Base-by-base conservation (phyloP, 2,888 invertebrate species). In the Dynastes maya region DNA sequence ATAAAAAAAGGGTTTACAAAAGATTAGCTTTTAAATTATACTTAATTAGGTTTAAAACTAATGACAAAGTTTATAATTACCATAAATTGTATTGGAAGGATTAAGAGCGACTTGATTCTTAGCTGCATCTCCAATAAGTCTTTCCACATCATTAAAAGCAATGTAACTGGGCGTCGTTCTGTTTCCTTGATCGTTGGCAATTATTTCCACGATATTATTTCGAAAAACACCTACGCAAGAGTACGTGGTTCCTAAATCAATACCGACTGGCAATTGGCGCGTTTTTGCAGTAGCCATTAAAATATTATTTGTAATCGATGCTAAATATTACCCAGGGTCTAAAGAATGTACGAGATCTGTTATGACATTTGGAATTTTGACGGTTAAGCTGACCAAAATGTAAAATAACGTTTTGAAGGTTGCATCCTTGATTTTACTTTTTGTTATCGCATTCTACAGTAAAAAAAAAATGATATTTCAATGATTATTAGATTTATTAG, bases 241-340 rank as follows among this genome's bases (percentile, higher is more conserved):
- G 86, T 91, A 92, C n/a, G 92, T 92, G 45, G 92, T 92, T 29
- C 92, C 92, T 82, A 92, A 85, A 87, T 93, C 92, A 83, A 92
- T 92, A 70, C 92, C 92, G 72, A 92, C 87, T 83, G 85, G 83
- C 40, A 86, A 84, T 8, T 58, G 58, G 16, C 40, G 58, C n/a
- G 53, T n/a, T 51, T 63, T 78, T 51, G 64, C 37, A 29, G 55
- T 64, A 22, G 78, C 80, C 80, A 80, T 80, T 4, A 64, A 76
- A 51, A 45, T 70, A 58, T 70, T 76, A 51, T 27, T 13, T 72
- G 64, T 37, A 55, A 40, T 51, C 51, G 22, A 72, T 64, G 65
- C 64, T 37, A 63, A 78, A 65, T 72, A 64, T 58, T 67, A n/a
- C 2, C 64, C 64, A 64, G 64, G 29, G 9, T 13, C 16, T 27